phyloP scores from a whole-genome alignment of 2,888 invertebrate genomes.

The Nipponacmea schrenckii region DNA sequence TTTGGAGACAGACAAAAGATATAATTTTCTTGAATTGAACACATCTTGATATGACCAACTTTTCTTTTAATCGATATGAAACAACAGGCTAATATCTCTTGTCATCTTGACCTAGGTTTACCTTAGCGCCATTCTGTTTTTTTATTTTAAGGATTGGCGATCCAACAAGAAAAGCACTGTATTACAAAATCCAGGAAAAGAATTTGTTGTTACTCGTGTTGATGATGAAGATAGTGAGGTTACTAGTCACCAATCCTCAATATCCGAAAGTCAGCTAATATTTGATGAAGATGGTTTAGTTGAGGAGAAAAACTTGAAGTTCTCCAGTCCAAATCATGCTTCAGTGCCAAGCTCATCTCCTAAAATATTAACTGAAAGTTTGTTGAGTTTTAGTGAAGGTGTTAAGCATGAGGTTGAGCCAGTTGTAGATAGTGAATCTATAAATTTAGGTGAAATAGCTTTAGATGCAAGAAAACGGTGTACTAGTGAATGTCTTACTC shows the following conservation, averaged over 20 bases:
- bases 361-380: background rate
- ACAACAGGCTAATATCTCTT: too few species aligned
- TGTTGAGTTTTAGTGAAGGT: background rate
- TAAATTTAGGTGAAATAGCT: slow-evolving; percentile 28
- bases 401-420: background rate
- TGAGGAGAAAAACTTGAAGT: slow-evolving; percentile 26
- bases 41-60: too few species aligned
- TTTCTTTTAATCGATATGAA: too few species aligned
- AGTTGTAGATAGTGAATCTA: background rate
- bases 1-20: too few species aligned
- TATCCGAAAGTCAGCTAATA: slow-evolving; percentile 23
- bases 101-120: too few species aligned
- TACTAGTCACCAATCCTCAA: background rate
- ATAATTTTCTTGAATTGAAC: too few species aligned
- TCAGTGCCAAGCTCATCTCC: slow-evolving; percentile 28
- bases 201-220: background rate
- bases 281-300: slow-evolving; percentile 31
- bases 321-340: slow-evolving; percentile 24
- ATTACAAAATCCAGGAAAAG: background rate
- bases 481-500: slow-evolving; percentile 57
- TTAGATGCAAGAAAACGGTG: slow-evolving; percentile 41
- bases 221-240: background rate
- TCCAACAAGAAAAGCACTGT: slow-evolving; percentile 21
- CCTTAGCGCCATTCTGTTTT: too few species aligned
- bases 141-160: slow-evolving; percentile 30